Percentiles rank a stretch among this genome's conserved stretches.
Evolutionary conservation across 1,140 invertebrate genomes (phyloP).

Genomic region (Drosophila nasuta): DNA sequence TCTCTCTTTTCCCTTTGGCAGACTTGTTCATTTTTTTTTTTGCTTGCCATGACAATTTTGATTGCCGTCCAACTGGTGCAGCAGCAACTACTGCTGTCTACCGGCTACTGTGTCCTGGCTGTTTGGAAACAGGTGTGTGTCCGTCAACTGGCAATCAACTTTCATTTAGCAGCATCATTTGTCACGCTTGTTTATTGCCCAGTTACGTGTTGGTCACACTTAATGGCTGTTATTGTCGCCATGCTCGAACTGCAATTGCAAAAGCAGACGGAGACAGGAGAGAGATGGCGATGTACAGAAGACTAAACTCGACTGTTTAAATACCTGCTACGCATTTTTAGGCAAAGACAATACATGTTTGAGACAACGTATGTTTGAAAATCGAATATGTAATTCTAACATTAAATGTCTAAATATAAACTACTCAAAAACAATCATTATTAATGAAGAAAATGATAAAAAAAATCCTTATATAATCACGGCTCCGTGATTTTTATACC

Average conservation of each 20-base stretch:
- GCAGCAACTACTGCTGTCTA: background rate
- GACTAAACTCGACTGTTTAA: no score
- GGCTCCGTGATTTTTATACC: no score
- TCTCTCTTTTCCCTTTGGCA: background rate
- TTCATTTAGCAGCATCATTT: constrained; percentile 83
- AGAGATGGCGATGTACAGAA: background rate
- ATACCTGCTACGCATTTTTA: no score
- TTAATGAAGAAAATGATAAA: no score
- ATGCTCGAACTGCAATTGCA: constrained; percentile 1
- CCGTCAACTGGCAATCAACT: constrained; percentile 82
- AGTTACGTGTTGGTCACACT: constrained; percentile 77
- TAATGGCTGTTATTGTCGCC: constrained; percentile 77
- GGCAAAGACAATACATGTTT: no score
- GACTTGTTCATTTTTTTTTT: constrained; percentile 7
- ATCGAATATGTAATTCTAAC: no score
- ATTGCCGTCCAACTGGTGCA: constrained; percentile 47
- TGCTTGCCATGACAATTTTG: constrained; percentile 65
- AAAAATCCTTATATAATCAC: no score
- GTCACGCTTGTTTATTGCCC: constrained; percentile 82
- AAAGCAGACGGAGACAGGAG: background rate
- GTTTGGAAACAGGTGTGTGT: constrained; percentile 69
- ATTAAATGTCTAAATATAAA: no score
- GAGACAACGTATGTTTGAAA: no score
- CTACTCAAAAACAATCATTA: no score
- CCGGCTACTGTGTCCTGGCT: constrained; percentile 6